Evolutionary conservation across 2,113 vertebrate genomes (phyloP).

Genomic region (Budorcas taxicolor): DNA sequence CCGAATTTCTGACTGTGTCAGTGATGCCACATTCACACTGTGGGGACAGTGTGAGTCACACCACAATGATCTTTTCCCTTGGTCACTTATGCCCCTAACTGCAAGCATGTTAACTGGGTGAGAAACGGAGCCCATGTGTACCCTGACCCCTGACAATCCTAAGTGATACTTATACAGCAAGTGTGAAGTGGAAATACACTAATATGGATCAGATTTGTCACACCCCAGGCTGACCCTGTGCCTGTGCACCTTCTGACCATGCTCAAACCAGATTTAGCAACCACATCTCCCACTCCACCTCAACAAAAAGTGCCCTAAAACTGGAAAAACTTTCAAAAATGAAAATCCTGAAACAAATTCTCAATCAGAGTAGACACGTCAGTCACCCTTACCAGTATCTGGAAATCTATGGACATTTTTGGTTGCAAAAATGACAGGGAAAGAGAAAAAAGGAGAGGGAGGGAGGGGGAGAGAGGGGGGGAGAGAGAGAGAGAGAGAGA

Average conservation of each 20-base stretch:
- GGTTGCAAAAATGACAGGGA: background rate
- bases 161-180: background rate
- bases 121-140: background rate
- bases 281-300: background rate
- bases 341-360: background rate
- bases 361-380: background rate
- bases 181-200: background rate
- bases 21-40: slow-evolving; percentile 97
- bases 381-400: background rate
- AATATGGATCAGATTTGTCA: background rate
- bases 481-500: no score
- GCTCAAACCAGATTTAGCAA: background rate
- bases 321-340: background rate
- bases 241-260: background rate
- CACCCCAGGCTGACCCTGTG: background rate
- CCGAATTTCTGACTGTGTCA: slow-evolving; percentile 98
- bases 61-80: background rate
- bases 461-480: no score
- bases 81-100: background rate
- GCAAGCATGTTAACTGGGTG: background rate
- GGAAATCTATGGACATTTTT: background rate
- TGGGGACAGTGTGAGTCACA: slow-evolving; percentile 29
- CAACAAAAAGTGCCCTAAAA: background rate
- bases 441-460: background rate
- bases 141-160: background rate